A percentile compares a stretch with the other conserved stretches of the same genome.
Evolutionary conservation across 2,113 vertebrate species (phyloP).

Genomic region (Picathartes gymnocephalus): DNA sequence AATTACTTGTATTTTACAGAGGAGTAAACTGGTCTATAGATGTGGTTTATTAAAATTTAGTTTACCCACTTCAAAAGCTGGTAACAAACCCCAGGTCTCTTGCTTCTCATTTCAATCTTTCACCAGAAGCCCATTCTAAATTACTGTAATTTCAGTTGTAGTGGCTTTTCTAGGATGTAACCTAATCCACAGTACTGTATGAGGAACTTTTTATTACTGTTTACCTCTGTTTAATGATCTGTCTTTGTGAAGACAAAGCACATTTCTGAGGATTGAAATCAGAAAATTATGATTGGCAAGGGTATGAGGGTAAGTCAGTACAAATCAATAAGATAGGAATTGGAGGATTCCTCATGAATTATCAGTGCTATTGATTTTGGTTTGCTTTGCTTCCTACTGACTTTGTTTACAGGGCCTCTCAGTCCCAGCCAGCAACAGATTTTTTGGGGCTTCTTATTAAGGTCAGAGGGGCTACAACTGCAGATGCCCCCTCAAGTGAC

Average conservation of each 20-base stretch:
- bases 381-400: neutral
- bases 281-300: neutral
- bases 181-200: neutral
- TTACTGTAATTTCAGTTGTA: conserved; percentile 7
- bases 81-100: neutral
- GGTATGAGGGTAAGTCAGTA: neutral
- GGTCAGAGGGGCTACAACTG: neutral
- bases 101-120: neutral
- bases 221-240: conserved; percentile 37
- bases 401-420: neutral
- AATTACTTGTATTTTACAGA: neutral
- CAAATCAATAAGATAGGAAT: neutral
- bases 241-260: neutral
- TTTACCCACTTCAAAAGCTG: neutral
- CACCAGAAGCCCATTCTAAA: neutral
- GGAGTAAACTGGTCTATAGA: neutral
- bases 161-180: conserved; percentile 5
- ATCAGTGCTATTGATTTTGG: neutral
- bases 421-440: neutral
- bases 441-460: neutral
- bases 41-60: neutral
- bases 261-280: neutral
- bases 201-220: conserved; percentile 3
- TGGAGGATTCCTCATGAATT: neutral
- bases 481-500: neutral